These are phyloP conservation scores for Phoebastria nigripes DNA, from an alignment of 2,797 vertebrate genomes.

Conservation along the genomic window DNA sequence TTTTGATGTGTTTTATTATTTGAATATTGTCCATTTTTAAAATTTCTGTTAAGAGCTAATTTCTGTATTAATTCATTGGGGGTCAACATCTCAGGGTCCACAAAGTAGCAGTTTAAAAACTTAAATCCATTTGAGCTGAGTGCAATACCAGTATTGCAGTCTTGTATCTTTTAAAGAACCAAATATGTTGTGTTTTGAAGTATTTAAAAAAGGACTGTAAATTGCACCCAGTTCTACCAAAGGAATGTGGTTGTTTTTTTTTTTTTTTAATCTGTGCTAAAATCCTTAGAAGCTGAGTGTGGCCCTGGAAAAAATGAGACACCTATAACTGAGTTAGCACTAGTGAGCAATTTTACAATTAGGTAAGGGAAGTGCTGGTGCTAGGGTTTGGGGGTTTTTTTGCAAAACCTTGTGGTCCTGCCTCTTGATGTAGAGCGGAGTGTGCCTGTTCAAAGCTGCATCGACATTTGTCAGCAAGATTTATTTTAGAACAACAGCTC, in stretches of 20 bases:
- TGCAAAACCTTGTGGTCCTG: neutral
- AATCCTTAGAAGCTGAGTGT: neutral
- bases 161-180: neutral
- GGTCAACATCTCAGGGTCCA: constrained; percentile 10
- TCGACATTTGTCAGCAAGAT: neutral
- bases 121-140: neutral
- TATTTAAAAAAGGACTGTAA: neutral
- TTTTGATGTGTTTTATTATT: neutral
- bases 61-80: neutral
- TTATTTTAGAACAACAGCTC: neutral
- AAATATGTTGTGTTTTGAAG: neutral
- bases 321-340: neutral
- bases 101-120: neutral
- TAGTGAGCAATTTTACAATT: neutral
- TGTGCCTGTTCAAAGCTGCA: neutral
- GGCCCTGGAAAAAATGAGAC: neutral
- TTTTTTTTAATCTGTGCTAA: neutral
- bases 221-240: constrained; percentile 8
- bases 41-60: neutral
- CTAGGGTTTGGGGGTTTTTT: neutral
- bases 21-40: neutral
- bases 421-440: neutral
- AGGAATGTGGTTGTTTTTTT: neutral
- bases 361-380: neutral
- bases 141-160: neutral